Evolutionary conservation across 2,888 invertebrate genomes (phyloP).

Genomic region (Vandiemenella viatica): DNA sequence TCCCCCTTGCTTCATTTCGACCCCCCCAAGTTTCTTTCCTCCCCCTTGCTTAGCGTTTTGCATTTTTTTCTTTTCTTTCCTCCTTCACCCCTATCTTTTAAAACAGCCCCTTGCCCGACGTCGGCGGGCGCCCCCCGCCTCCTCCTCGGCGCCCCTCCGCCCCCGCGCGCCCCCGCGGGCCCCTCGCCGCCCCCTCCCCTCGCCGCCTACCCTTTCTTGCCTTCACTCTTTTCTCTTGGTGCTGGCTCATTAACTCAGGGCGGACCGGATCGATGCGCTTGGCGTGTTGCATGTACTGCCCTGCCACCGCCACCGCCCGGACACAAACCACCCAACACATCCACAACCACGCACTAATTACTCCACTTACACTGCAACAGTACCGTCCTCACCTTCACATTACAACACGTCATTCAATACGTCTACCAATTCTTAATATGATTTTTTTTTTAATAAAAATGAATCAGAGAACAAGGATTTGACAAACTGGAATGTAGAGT

Average conservation of each 20-base stretch:
- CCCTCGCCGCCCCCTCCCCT: not conserved
- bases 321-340: too few species aligned
- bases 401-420: too few species aligned
- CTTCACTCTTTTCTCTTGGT: not conserved
- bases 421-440: too few species aligned
- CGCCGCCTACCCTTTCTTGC: not conserved
- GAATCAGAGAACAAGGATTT: too few species aligned
- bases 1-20: not conserved
- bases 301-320: too few species aligned
- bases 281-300: not conserved
- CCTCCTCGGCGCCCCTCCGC: not conserved
- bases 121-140: not conserved
- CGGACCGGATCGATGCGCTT: not conserved
- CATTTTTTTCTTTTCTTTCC: not conserved
- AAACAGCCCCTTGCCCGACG: not conserved
- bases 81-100: conserved; percentile 1
- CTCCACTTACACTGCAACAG: too few species aligned
- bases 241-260: not conserved
- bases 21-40: not conserved
- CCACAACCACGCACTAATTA: too few species aligned
- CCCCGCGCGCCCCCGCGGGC: not conserved
- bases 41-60: not conserved
- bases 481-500: too few species aligned
- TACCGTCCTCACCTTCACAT: too few species aligned
- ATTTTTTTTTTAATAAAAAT: too few species aligned